Conservation (phyloP, 2,888 invertebrate genomes). For the Heteromurus nitidus region DNA sequence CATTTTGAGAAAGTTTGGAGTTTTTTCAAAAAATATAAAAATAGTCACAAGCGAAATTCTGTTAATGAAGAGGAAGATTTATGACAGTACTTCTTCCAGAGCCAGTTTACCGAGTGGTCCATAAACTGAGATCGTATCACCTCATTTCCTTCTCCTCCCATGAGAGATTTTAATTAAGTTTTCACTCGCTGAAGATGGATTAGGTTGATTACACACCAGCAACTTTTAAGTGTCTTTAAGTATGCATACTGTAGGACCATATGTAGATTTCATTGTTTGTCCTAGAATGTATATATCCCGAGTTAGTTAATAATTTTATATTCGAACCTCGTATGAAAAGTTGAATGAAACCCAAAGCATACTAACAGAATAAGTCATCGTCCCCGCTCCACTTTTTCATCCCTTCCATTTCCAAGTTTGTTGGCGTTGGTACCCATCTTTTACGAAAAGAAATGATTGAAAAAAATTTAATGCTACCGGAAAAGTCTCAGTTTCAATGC, state of each 20-base stretch:
- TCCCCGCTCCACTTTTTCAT: no score
- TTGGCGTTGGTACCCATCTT: no score
- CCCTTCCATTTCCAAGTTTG: no score
- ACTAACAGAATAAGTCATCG: no score
- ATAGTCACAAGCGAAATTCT: not conserved
- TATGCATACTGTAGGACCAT: no score
- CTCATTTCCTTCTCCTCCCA: constrained; percentile 38
- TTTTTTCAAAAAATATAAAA: not conserved
- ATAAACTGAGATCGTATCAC: constrained; percentile 40
- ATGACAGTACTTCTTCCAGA: not conserved
- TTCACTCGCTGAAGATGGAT: constrained; percentile 34
- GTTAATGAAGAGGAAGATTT: constrained; percentile 52
- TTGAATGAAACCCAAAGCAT: no score
- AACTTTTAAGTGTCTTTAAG: constrained; percentile 9
- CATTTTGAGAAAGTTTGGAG: not conserved
- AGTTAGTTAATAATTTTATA: no score
- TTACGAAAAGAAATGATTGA: not conserved
- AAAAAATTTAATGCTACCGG: constrained; percentile 7
- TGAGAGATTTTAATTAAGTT: constrained; percentile 40
- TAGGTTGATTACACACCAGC: constrained; percentile 13
- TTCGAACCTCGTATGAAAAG: no score
- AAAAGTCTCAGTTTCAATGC: not conserved
- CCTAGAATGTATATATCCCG: no score
- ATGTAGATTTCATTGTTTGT: no score
- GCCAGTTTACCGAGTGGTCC: constrained; percentile 7